A percentile compares a stretch with the other conserved stretches of the same genome.
Evolutionary conservation across 2,797 vertebrate species (phyloP).

Genomic region (Eulemur mongoz): DNA sequence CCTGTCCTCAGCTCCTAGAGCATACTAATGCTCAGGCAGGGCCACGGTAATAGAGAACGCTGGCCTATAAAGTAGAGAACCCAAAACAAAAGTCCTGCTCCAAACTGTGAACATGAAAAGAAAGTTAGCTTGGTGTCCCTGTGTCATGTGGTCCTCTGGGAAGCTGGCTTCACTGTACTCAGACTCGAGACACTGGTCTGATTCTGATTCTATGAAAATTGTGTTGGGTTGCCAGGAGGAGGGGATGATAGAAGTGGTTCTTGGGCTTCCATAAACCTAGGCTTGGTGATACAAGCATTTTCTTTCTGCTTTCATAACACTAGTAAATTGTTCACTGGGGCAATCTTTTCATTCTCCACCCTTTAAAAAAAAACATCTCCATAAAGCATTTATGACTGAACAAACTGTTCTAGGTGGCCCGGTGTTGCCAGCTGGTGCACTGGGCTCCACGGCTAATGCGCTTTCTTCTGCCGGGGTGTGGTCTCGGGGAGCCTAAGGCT

Average conservation of each 20-base stretch:
- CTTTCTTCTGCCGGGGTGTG: not conserved
- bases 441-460: not conserved
- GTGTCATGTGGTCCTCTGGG: not conserved
- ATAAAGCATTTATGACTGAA: slow-evolving; percentile 48
- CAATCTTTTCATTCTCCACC: slow-evolving; percentile 67
- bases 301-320: slow-evolving; percentile 62
- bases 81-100: not conserved
- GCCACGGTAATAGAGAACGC: not conserved
- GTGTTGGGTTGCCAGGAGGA: not conserved
- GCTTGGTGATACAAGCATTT: slow-evolving; percentile 7
- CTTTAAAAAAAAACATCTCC: slow-evolving; percentile 48
- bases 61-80: not conserved
- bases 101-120: not conserved
- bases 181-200: not conserved
- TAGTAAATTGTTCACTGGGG: slow-evolving; percentile 72
- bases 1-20: not conserved
- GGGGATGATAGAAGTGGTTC: not conserved
- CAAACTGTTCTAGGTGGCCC: not conserved
- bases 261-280: not conserved
- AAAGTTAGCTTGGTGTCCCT: not conserved
- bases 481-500: not conserved
- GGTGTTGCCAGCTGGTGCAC: not conserved
- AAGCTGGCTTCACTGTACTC: not conserved
- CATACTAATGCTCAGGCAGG: accelerated
- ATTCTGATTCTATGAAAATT: not conserved